Evolutionary conservation across 37 sponge, comb jelly and placozoan species (phyloP).

Genomic region (Sycon ciliatum): DNA sequence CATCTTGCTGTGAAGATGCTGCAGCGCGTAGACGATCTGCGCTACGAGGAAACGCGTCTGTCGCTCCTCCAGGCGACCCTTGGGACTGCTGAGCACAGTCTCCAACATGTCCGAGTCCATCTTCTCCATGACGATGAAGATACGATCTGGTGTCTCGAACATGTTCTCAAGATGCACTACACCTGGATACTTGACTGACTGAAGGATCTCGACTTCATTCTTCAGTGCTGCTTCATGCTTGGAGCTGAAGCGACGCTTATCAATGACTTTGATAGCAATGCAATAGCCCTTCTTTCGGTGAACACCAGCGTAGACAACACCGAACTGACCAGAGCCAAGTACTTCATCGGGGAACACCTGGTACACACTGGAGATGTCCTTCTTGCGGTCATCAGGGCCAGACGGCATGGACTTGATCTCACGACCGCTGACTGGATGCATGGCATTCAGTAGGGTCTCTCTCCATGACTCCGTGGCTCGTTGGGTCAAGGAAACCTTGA

Average conservation of each 20-base stretch:
- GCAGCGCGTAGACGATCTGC: constrained; percentile 12
- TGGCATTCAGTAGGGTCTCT: too few relatives aligned
- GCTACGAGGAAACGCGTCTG: neutral
- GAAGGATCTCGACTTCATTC: constrained; percentile 14
- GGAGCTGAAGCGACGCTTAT: constrained; percentile 5
- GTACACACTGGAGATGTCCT: constrained; percentile 5
- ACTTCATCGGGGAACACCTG: constrained; percentile 15
- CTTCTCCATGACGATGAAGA: constrained; percentile 16
- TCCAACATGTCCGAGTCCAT: constrained; percentile 15
- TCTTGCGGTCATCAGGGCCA: too few relatives aligned
- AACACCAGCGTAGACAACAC: constrained; percentile 10
- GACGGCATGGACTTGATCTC: too few relatives aligned
- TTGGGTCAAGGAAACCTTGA: too few relatives aligned
- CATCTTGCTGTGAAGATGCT: constrained; percentile 9
- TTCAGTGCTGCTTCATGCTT: neutral
- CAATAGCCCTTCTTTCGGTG: neutral
- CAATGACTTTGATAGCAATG: constrained; percentile 11
- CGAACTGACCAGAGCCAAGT: constrained; percentile 20
- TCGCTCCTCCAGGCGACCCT: neutral
- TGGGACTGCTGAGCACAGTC: constrained; percentile 1
- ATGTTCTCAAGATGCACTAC: constrained; percentile 14
- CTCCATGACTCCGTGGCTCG: too few relatives aligned
- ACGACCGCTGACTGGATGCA: too few relatives aligned
- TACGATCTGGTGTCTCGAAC: constrained; percentile 1
- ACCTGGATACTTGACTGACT: neutral